Percentiles rank a stretch among this genome's conserved stretches.
Evolutionary conservation across 2,888 invertebrate genomes (phyloP).

Genomic region (Lepidocyrtoides sp.): DNA sequence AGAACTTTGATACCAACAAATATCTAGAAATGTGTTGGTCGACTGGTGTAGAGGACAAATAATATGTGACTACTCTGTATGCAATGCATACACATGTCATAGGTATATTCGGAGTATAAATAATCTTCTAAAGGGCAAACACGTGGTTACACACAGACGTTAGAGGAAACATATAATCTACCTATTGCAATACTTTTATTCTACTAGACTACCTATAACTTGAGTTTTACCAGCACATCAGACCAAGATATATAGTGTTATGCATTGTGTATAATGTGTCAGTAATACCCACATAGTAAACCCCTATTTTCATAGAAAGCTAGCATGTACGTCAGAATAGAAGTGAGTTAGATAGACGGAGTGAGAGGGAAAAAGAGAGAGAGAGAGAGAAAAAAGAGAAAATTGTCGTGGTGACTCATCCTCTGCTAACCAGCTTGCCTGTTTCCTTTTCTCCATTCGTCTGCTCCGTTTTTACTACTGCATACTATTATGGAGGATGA

Average conservation of each 20-base stretch:
- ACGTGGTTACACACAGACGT: constrained; percentile 56
- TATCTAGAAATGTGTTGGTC: too few species aligned
- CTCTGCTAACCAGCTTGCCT: constrained; percentile 62
- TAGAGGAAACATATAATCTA: neutral
- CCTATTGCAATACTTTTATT: neutral
- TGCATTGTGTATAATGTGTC: too few species aligned
- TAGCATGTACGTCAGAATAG: neutral
- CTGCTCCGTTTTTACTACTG: constrained; percentile 60
- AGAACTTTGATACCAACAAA: too few species aligned
- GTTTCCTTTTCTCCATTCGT: neutral
- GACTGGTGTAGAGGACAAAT: neutral
- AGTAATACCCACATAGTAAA: too few species aligned
- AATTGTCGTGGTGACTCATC: constrained; percentile 72
- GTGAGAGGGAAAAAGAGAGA: neutral
- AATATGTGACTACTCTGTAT: too few species aligned
- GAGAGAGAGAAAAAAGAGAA: constrained; percentile 41
- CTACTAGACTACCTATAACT: neutral
- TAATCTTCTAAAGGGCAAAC: constrained; percentile 55
- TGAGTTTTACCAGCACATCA: neutral
- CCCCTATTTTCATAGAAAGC: constrained; percentile 12
- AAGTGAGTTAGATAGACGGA: too few species aligned
- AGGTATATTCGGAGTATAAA: neutral
- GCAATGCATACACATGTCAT: constrained; percentile 15
- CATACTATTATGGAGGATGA: constrained; percentile 59
- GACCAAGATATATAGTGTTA: constrained; percentile 24